Evolutionary conservation across 2,113 vertebrate genomes (phyloP).

Genomic region (Ardeotis arabs): DNA sequence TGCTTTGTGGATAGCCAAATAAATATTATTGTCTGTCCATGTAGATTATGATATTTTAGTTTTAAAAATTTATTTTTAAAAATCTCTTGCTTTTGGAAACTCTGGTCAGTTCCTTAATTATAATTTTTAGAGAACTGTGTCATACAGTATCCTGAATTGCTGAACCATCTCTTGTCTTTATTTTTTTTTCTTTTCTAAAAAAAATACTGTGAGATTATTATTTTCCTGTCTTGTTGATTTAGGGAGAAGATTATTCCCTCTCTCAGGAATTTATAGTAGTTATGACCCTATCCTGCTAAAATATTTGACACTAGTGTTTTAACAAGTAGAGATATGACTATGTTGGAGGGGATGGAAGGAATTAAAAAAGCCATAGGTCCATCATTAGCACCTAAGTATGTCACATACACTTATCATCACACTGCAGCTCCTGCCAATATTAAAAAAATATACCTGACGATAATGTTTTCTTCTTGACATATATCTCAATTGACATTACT

Average conservation of each 20-base stretch:
- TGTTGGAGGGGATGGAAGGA: background rate
- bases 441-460: background rate
- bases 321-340: background rate
- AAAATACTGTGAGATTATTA: too few species aligned
- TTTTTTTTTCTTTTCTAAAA: too few species aligned
- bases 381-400: background rate
- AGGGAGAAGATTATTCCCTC: background rate
- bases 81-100: too few species aligned
- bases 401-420: background rate
- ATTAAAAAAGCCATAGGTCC: background rate
- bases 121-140: too few species aligned
- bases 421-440: background rate
- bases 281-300: background rate
- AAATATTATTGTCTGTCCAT: too few species aligned
- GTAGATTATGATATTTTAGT: too few species aligned
- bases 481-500: background rate
- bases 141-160: too few species aligned
- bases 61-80: too few species aligned
- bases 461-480: background rate
- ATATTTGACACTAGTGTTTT: background rate
- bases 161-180: too few species aligned
- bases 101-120: too few species aligned
- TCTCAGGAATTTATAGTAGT: background rate
- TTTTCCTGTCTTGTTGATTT: too few species aligned
- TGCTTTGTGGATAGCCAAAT: too few species aligned